A percentile compares a stretch with the other conserved stretches of the same genome.
These are phyloP conservation scores for Sylvia borin DNA, from an alignment of 2,797 vertebrate genomes.

Conservation along the genomic window DNA sequence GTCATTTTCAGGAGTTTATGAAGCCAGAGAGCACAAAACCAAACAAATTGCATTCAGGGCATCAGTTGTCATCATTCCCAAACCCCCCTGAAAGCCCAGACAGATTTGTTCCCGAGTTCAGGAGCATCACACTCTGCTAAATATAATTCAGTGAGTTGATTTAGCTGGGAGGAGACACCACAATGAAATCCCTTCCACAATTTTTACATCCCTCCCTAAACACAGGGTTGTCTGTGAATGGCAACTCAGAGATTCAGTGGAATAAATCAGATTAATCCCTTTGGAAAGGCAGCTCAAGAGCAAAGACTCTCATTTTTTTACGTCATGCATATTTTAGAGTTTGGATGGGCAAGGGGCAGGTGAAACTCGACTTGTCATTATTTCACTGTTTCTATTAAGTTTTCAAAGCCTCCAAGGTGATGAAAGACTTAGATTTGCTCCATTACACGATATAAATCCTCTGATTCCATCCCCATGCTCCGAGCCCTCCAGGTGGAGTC, in stretches of 20 bases:
- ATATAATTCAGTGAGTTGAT: not conserved
- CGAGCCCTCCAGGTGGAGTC: not conserved
- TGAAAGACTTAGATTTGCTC: not conserved
- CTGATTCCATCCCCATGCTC: not conserved
- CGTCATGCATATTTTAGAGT: fast-evolving
- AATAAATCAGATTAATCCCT: not conserved
- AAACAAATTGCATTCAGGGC: not conserved
- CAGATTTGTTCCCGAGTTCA: not conserved
- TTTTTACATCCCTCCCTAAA: not conserved
- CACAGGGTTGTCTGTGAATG: not conserved
- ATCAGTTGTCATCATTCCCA: not conserved
- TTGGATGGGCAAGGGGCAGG: not conserved
- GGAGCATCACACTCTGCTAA: not conserved
- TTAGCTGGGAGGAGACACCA: not conserved
- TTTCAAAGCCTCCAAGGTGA: not conserved
- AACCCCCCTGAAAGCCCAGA: not conserved
- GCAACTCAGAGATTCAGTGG: not conserved
- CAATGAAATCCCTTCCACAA: not conserved
- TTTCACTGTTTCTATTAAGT: not conserved
- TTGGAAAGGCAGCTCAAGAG: not conserved
- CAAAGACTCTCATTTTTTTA: not conserved
- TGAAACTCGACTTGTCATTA: not conserved
- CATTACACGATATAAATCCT: fast-evolving
- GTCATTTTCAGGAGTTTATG: not conserved
- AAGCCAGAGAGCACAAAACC: not conserved